phyloP scores from a whole-genome alignment of 2,888 invertebrate genomes.

The Heteromyza rotundicornis region DNA sequence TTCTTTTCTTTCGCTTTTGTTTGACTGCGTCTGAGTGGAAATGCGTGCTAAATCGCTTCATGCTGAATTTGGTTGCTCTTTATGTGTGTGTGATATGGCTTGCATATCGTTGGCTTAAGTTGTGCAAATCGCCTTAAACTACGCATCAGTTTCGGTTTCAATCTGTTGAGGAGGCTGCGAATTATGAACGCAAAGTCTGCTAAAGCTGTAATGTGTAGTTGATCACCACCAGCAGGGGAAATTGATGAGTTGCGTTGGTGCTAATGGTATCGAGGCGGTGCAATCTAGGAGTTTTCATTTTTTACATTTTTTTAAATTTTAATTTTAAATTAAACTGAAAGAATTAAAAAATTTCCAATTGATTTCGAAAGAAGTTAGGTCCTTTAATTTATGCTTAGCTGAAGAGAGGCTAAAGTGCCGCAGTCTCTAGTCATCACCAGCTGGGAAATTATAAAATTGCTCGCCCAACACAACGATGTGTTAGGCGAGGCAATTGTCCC shows the following conservation, averaged over 20 bases:
- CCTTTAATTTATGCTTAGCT: too few relatives aligned
- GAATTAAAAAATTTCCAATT: too few relatives aligned
- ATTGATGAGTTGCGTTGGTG: neutral
- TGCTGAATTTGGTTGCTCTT: neutral
- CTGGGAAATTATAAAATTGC: too few relatives aligned
- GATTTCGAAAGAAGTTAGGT: too few relatives aligned
- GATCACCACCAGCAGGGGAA: neutral
- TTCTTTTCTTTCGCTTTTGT: conserved; percentile 9
- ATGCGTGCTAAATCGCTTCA: conserved; percentile 23
- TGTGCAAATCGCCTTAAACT: conserved; percentile 57
- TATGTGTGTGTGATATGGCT: neutral
- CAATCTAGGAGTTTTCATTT: too few relatives aligned
- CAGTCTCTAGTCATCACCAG: too few relatives aligned
- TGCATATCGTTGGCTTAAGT: conserved; percentile 47
- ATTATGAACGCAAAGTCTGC: neutral
- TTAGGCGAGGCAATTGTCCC: too few relatives aligned
- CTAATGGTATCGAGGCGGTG: neutral
- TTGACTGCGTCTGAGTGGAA: conserved; percentile 8
- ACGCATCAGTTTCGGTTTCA: conserved; percentile 56
- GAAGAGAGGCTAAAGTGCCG: too few relatives aligned
- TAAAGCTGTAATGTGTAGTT: neutral
- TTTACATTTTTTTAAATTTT: too few relatives aligned
- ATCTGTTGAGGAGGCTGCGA: conserved; percentile 31
- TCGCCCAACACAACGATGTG: too few relatives aligned
- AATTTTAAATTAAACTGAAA: too few relatives aligned